Percentiles rank a stretch among this genome's conserved stretches.
Conservation (phyloP, 30 jellyfish, hydroid and myxozoan species). For the Hydra vulgaris region DNA sequence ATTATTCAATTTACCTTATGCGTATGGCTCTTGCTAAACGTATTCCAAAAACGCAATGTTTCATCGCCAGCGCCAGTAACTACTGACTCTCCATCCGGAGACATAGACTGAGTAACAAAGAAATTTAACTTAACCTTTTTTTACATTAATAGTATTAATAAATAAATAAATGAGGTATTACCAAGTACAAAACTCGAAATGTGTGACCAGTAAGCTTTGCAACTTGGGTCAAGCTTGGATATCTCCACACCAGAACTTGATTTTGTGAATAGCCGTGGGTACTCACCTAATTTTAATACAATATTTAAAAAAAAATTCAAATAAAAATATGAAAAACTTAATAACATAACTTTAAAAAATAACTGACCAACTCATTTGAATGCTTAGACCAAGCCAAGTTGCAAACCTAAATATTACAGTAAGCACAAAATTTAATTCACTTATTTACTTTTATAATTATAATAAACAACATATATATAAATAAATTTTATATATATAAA, state of each 20-base stretch:
- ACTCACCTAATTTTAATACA: slow-evolving; percentile 50
- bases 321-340: slow-evolving; percentile 1
- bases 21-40: slow-evolving; percentile 75
- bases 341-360: background rate
- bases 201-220: slow-evolving; percentile 96
- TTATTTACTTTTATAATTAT: too few relatives aligned
- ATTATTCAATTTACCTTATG: slow-evolving; percentile 80
- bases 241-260: slow-evolving; percentile 91
- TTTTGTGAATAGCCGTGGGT: slow-evolving; percentile 97
- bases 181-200: slow-evolving; percentile 86
- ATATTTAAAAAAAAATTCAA: background rate
- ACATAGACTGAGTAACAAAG: slow-evolving; percentile 60
- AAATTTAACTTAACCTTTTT: background rate
- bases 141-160: too few relatives aligned
- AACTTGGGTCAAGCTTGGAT: slow-evolving; percentile 87
- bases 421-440: background rate
- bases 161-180: slow-evolving; percentile 3
- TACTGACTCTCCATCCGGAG: slow-evolving; percentile 98
- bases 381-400: slow-evolving; percentile 96
- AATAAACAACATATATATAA: too few relatives aligned
- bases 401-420: slow-evolving; percentile 49
- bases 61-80: slow-evolving; percentile 99
- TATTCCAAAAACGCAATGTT: slow-evolving; percentile 93
- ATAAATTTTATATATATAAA: too few relatives aligned
- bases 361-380: slow-evolving; percentile 84